Base-by-base conservation (phyloP, 2,797 vertebrate genomes). In the Pipistrellus pygmaeus region DNA sequence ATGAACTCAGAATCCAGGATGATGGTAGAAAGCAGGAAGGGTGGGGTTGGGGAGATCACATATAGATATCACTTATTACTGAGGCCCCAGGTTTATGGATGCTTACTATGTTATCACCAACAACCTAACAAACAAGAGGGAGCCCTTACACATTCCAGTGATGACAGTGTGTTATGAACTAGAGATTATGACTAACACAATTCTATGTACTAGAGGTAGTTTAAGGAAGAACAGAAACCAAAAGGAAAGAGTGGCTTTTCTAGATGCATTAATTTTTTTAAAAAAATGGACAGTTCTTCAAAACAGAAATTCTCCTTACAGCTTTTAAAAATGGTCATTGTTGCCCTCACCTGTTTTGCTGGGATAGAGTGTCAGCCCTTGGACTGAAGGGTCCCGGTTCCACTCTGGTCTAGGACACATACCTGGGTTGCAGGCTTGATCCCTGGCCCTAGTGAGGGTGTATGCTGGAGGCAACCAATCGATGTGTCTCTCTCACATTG, bases 231-330 rank as follows among this genome's bases (percentile, higher is more conserved):
- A 72, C 18, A 75, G 85, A 88, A 77, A 82, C 12, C 32, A 72
- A 83, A 83, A 3, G 6, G 8, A 46, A 8, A 64, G 76, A 71
- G 46, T 80, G 53, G 27, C 25, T 85, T 91, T 68, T 76, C 48
- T 71, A 41, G 12, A 20, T 53, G 2, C 51, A 88, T 11, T 78
- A 51, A 76, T 51, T 38, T 35, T 48, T 38, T 53, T 72, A 18
- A 5, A 51, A 51, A 5, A 51, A 51, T 75, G 5, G 18, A 60
- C 4, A 76, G 8, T 27, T 91, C 5, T 82, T 89, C n/a, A 25
- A 78, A 84, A 69, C 35, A 83, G 57, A 96, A 92, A 92, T 46
- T 88, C 55, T 94, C 32, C 53, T 75, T 73, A 76, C 27, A 78
- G 21, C 30, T 88, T 72, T 86, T 80, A 38, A 1, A 68, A 83